Conservation (phyloP, 2,888 invertebrate genomes). For the Ormyrus labotus region DNA sequence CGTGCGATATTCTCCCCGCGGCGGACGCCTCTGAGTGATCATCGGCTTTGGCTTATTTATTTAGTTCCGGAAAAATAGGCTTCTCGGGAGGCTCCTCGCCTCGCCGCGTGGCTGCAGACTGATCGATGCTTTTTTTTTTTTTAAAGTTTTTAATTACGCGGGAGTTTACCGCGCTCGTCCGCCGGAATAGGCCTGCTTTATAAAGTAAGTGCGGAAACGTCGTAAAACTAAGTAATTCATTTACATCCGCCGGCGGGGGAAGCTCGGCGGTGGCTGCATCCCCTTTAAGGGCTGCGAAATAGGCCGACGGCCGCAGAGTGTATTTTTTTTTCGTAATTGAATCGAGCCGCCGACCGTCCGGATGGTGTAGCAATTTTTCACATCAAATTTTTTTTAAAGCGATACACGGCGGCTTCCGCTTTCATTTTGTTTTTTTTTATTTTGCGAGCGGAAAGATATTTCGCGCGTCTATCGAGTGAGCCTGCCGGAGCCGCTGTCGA, state of each 20-base stretch:
- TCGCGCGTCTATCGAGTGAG: slow-evolving; percentile 3
- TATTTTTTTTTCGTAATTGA: slow-evolving; percentile 30
- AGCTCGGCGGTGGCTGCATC: background rate
- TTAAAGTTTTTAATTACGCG: no score
- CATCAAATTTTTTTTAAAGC: slow-evolving; percentile 19
- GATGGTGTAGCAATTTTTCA: slow-evolving; percentile 27
- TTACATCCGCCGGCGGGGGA: background rate
- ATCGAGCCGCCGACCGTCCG: background rate
- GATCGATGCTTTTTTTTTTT: no score
- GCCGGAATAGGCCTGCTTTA: no score
- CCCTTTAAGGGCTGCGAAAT: slow-evolving; percentile 21
- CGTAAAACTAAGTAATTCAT: no score
- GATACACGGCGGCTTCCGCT: slow-evolving; percentile 31
- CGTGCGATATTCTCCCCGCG: slow-evolving; percentile 2
- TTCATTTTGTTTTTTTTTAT: slow-evolving; percentile 13
- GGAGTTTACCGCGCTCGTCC: no score
- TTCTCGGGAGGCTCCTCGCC: no score
- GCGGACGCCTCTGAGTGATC: slow-evolving; percentile 31
- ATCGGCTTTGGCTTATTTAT: slow-evolving; percentile 35
- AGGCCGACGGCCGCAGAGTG: background rate
- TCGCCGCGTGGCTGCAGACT: no score
- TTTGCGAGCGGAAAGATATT: background rate
- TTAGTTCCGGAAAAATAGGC: slow-evolving; percentile 6
- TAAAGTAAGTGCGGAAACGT: no score
- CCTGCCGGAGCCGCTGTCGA: no score